Evolutionary conservation across 2,797 vertebrate species (phyloP).

Genomic region (Champsocephalus gunnari): DNA sequence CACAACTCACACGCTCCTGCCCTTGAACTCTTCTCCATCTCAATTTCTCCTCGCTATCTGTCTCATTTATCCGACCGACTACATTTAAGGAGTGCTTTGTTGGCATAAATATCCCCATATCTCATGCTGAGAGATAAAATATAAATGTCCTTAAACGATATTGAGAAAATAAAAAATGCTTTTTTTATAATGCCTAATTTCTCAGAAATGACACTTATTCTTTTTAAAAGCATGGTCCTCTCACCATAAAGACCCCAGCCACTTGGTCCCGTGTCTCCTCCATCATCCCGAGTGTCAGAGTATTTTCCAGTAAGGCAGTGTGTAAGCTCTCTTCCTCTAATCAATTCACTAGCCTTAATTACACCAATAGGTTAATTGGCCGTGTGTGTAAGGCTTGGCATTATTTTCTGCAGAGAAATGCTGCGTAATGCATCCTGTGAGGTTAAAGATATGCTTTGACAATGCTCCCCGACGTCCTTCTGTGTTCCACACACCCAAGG

Average conservation of each 20-base stretch:
- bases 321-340: conserved; percentile 61
- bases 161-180: conserved; percentile 59
- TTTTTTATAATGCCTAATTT: conserved; percentile 24
- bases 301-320: conserved; percentile 72
- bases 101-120: conserved; percentile 63
- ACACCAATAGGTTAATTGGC: conserved; percentile 84
- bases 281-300: conserved; percentile 63
- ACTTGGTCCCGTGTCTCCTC: conserved; percentile 34
- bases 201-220: conserved; percentile 18
- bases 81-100: conserved; percentile 73
- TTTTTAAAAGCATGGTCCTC: conserved; percentile 35
- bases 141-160: conserved; percentile 51
- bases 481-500: not conserved
- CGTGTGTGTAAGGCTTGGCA: conserved; percentile 65
- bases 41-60: conserved; percentile 45
- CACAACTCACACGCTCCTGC: conserved; percentile 16
- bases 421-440: conserved; percentile 65
- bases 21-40: conserved; percentile 41
- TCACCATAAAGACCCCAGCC: conserved; percentile 2
- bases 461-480: conserved; percentile 23
- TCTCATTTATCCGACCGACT: conserved; percentile 46
- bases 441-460: conserved; percentile 54
- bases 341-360: conserved; percentile 81
- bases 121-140: conserved; percentile 54
- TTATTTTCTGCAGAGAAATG: conserved; percentile 61